These are phyloP conservation scores for Neolamprologus ventralis DNA, from an alignment of 2,113 vertebrate species.

Conservation along the genomic window DNA sequence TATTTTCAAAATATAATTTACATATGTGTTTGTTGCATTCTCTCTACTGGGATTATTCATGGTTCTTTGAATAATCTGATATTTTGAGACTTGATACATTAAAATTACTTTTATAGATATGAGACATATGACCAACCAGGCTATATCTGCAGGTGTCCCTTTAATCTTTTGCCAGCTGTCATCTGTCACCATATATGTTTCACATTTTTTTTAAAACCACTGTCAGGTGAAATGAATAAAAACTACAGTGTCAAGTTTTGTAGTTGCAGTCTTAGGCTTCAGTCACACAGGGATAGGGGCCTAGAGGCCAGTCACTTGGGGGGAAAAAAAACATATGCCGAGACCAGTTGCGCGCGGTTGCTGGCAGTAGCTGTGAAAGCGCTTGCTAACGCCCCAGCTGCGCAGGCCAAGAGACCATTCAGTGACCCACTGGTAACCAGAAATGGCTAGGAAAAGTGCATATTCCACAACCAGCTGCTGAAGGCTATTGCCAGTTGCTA, in stretches of 20 bases:
- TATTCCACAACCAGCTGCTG: not conserved
- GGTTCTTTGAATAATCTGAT: not conserved
- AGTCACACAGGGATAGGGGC: not conserved
- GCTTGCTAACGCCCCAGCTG: not conserved
- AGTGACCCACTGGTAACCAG: not conserved
- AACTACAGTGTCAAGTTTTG: not conserved
- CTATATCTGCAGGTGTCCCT: not conserved
- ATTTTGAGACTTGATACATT: not conserved
- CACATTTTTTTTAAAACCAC: not conserved
- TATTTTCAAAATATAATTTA: not conserved
- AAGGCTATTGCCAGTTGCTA: not conserved
- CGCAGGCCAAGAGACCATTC: not conserved
- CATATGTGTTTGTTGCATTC: not conserved
- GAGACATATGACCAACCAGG: not conserved
- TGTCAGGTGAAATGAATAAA: not conserved
- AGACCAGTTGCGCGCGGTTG: not conserved
- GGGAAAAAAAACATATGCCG: fast-evolving
- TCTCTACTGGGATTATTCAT: not conserved
- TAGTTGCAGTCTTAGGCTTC: not conserved
- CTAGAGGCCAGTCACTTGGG: not conserved
- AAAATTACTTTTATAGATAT: not conserved
- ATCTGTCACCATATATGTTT: not conserved
- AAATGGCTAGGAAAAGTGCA: not conserved
- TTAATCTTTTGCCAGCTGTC: not conserved
- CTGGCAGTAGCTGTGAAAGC: not conserved